Conservation (phyloP, 2,113 vertebrate species). For the Riparia riparia region DNA sequence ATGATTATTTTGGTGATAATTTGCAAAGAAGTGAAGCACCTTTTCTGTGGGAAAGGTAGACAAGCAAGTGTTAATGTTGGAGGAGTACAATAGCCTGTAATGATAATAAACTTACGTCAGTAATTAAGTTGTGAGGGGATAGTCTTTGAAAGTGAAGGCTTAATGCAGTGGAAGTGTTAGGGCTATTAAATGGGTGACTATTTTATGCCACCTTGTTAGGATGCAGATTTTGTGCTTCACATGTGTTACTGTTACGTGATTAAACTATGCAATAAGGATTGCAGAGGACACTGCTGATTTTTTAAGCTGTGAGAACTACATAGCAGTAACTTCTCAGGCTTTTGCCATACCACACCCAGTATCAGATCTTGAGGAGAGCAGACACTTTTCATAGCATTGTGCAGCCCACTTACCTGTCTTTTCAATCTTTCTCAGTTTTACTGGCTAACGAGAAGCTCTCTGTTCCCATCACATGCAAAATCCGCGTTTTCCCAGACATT, state of each 20-base stretch:
- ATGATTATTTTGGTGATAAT: background rate
- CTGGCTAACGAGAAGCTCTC: slow-evolving; percentile 91
- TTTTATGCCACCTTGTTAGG: background rate
- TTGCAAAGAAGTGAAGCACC: background rate
- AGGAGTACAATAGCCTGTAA: background rate
- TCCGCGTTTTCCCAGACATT: slow-evolving; percentile 93
- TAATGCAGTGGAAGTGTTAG: background rate
- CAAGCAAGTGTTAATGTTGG: background rate
- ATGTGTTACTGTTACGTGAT: background rate
- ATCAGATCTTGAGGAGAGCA: background rate
- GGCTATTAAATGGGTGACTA: background rate
- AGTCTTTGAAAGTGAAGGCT: background rate
- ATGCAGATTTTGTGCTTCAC: background rate
- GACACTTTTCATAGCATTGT: slow-evolving; percentile 8
- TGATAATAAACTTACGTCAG: background rate
- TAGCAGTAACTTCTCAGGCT: background rate
- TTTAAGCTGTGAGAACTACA: background rate
- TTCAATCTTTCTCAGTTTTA: slow-evolving; percentile 80
- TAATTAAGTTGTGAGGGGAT: background rate
- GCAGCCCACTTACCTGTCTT: slow-evolving; percentile 30
- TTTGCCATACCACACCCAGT: background rate
- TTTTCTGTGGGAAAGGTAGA: background rate
- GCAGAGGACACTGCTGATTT: background rate
- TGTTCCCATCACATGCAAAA: slow-evolving; percentile 97
- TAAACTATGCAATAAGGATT: background rate